Conservation (phyloP, 2,113 vertebrate species). For the Hydrochoerus hydrochaeris region DNA sequence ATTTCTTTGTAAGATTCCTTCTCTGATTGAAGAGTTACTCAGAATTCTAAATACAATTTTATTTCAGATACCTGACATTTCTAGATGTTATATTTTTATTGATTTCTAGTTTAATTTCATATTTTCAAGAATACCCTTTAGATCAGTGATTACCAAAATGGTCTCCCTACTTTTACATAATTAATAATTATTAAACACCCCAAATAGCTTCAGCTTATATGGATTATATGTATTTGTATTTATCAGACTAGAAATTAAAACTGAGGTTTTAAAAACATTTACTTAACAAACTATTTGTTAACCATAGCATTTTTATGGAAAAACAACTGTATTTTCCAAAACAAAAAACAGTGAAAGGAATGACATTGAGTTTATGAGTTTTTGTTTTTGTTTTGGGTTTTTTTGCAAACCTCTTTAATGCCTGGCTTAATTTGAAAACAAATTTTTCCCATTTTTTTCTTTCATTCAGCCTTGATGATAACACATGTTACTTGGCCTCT, state of each 20-base stretch:
- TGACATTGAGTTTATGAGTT: neutral
- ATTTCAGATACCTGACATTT: conserved; percentile 14
- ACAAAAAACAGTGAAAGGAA: neutral
- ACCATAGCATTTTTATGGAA: neutral
- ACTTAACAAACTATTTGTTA: neutral
- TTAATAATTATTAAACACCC: neutral
- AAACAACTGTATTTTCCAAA: neutral
- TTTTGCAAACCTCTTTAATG: neutral
- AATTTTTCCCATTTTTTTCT: conserved; percentile 40
- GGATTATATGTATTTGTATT: neutral
- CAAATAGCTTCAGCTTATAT: neutral
- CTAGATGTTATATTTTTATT: neutral
- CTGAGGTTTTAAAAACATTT: neutral
- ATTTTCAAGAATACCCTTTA: neutral
- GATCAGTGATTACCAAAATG: neutral
- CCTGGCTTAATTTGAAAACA: neutral
- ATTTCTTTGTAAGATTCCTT: neutral
- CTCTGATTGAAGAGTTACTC: neutral
- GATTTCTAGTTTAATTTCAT: neutral
- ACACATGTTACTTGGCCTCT: neutral
- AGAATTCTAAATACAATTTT: neutral
- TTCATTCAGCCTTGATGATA: neutral
- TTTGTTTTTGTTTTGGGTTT: no score
- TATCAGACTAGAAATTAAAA: conserved; percentile 27
- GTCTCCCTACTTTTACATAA: neutral